Percentiles rank a stretch among this genome's conserved stretches.
These are phyloP conservation scores for Diadema setosum DNA, from an alignment of 35 echinoderm and acorn worm genomes.

Conservation along the genomic window DNA sequence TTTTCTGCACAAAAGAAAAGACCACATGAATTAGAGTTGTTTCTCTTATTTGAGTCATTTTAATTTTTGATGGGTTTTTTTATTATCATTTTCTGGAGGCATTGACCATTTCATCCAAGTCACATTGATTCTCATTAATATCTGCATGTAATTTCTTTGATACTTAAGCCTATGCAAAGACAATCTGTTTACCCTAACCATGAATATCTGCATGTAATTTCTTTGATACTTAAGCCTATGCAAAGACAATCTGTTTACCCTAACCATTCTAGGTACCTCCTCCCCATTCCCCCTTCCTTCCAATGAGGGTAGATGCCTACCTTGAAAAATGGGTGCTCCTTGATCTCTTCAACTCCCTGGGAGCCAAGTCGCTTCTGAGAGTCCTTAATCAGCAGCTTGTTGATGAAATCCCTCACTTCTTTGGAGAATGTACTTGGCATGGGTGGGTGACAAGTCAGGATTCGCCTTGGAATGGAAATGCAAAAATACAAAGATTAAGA, in stretches of 20 bases:
- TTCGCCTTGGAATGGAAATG: slow-evolving; percentile 57
- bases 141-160: too few relatives aligned
- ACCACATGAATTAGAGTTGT: too few relatives aligned
- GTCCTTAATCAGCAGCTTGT: slow-evolving; percentile 74
- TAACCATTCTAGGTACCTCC: not conserved
- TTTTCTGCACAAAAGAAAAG: too few relatives aligned
- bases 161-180: too few relatives aligned
- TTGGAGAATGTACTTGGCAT: slow-evolving; percentile 79
- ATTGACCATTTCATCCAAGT: too few relatives aligned
- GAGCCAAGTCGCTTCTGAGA: slow-evolving; percentile 73
- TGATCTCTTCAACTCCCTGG: slow-evolving; percentile 81
- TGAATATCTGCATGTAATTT: too few relatives aligned
- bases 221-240: too few relatives aligned
- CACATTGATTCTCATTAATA: too few relatives aligned
- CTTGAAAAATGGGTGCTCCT: slow-evolving; percentile 94
- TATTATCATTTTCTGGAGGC: too few relatives aligned
- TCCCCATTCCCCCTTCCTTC: not conserved
- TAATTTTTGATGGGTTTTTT: too few relatives aligned
- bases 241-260: not conserved
- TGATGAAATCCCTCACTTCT: slow-evolving; percentile 79
- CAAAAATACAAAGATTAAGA: not conserved
- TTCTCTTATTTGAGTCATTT: too few relatives aligned
- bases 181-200: not conserved
- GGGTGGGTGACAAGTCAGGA: slow-evolving; percentile 64
- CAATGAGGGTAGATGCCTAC: not conserved